These are phyloP conservation scores for Sycophila texana DNA, from an alignment of 2,888 invertebrate genomes.

Conservation along the genomic window DNA sequence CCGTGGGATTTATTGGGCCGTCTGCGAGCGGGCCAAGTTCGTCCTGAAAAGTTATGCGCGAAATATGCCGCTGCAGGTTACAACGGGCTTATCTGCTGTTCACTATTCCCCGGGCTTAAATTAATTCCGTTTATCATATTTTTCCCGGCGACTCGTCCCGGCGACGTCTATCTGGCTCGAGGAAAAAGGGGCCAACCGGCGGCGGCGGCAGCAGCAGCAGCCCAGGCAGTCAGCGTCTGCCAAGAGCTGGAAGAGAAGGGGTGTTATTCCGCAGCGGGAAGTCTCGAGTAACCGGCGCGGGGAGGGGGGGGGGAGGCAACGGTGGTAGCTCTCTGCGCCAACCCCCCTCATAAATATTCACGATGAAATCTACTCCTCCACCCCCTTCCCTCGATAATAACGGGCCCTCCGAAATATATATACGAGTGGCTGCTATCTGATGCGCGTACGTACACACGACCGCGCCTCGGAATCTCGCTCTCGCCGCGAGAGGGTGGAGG, in stretches of 20 bases:
- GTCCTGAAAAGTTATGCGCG: slow-evolving; percentile 14
- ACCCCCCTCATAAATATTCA: slow-evolving; percentile 74
- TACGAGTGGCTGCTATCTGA: slow-evolving; percentile 6
- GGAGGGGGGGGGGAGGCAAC: background rate
- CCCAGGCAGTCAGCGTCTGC: background rate
- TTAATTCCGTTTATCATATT: slow-evolving; percentile 65
- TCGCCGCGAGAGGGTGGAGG: slow-evolving; percentile 4
- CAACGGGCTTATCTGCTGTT: slow-evolving; percentile 59
- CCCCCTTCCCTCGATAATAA: slow-evolving; percentile 72
- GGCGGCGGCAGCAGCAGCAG: too few relatives aligned
- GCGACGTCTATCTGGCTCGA: slow-evolving; percentile 34
- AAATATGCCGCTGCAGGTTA: slow-evolving; percentile 16
- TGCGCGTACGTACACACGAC: background rate
- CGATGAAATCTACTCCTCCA: slow-evolving; percentile 71
- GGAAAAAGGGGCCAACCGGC: slow-evolving; percentile 12
- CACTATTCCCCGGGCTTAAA: slow-evolving; percentile 61
- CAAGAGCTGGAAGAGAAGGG: background rate
- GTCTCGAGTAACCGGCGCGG: slow-evolving; percentile 35
- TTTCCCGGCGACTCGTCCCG: slow-evolving; percentile 60
- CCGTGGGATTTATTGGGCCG: background rate
- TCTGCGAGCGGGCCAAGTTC: slow-evolving; percentile 19
- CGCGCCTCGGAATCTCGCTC: background rate
- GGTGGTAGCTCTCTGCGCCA: slow-evolving; percentile 47
- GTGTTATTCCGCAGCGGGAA: slow-evolving; percentile 26
- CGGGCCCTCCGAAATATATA: slow-evolving; percentile 63